Evolutionary conservation across 2,797 vertebrate species (phyloP), one percentile per base, ranked within the genome.

Genomic region (Aldrovandia affinis): DNA sequence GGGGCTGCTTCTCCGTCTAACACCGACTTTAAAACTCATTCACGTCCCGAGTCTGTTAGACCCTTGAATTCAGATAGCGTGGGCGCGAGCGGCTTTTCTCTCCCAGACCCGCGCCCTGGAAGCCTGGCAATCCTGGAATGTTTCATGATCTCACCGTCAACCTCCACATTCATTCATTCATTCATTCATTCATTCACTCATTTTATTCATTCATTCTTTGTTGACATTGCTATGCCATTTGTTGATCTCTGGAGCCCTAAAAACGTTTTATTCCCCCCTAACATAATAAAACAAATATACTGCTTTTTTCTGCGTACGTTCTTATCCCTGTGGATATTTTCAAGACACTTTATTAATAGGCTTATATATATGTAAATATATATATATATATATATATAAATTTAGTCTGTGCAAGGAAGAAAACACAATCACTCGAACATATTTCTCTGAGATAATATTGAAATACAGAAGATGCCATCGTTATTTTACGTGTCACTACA

Each of bases 331-430:
- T 93, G 93, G 95, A 95, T 93, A 95, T 91, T 93, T 90, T 95
- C 93, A 96, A 95, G 94, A 95, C 95, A 95, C 95, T 95, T 94
- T 93, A 94, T 95, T 95, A 94, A 95, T 94, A 94, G 89, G 92
- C 93, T 93, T 89, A 92, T 93, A 92, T 92, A 93, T 93, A 93
- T 94, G 88, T 89, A 93, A 89, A 89, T 90, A 89, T 92, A 92
- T 88, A 89, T 89, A 88, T 89, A 93, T 88, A 89, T 90, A 89
- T 92, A 92, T 94, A 94, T 94, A 90, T 92, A 93, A 94, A 91
- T 94, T 94, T 93, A 94, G 92, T 94, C 94, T 96, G 94, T 96
- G 95, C 95, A 96, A 96, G 92, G 90, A 94, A 91, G 92, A 94
- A 93, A 94, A 94, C 93, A 96, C 94, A 95, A 94, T 96, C 94